These are phyloP conservation scores for Oncopeltus fasciatus DNA, from an alignment of 1,140 invertebrate genomes.

Conservation along the genomic window DNA sequence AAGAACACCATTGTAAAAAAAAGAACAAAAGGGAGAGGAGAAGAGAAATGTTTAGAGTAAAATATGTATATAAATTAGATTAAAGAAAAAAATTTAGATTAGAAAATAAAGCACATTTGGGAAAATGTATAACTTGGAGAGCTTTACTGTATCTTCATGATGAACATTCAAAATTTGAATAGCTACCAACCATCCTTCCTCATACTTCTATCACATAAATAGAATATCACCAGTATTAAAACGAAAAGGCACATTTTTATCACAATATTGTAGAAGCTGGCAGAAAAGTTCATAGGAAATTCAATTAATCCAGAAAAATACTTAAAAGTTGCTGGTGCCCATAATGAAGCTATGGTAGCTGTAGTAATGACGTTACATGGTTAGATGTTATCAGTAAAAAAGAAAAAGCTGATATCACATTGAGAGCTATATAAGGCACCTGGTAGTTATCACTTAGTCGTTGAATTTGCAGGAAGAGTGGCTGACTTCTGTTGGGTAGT, in stretches of 20 bases:
- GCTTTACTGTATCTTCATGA: too few relatives aligned
- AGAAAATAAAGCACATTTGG: too few relatives aligned
- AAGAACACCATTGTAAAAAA: too few relatives aligned
- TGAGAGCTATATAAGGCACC: neutral
- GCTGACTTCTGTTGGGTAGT: slow-evolving; percentile 31
- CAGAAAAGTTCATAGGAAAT: neutral
- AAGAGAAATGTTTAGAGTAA: neutral
- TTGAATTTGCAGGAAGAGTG: slow-evolving; percentile 30
- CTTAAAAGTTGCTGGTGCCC: neutral
- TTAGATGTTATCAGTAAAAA: neutral
- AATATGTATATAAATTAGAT: too few relatives aligned
- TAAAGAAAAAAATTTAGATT: too few relatives aligned
- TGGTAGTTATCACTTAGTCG: slow-evolving; percentile 13
- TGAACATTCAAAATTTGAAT: too few relatives aligned
- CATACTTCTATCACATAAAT: too few relatives aligned
- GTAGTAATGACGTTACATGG: neutral
- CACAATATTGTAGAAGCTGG: neutral
- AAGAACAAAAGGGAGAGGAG: neutral
- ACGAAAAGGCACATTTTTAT: neutral
- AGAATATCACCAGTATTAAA: too few relatives aligned
- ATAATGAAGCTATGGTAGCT: neutral
- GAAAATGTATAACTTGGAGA: too few relatives aligned
- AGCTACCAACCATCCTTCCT: too few relatives aligned
- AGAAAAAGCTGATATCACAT: neutral
- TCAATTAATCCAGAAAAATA: neutral